Conservation (phyloP, 1,140 invertebrate species). For the Drosophila bocqueti region DNA sequence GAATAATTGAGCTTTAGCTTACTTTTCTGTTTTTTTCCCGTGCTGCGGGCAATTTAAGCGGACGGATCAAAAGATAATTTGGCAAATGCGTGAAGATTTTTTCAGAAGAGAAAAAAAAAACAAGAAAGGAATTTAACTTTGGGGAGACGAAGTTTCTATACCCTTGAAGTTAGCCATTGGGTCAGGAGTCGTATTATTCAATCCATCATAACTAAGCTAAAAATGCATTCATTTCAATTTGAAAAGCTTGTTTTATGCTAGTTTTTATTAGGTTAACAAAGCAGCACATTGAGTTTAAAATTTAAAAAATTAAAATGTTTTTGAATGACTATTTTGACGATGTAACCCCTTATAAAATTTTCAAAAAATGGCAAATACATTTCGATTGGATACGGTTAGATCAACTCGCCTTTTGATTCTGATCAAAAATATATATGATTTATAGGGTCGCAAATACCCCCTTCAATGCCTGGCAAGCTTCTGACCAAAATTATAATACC, state of each 20-base stretch:
- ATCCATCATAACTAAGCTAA: not conserved
- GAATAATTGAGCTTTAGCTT: not conserved
- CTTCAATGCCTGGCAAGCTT: not conserved
- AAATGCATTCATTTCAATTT: not conserved
- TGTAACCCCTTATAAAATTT: not conserved
- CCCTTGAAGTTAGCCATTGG: not conserved
- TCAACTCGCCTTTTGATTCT: not conserved
- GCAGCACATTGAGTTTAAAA: too few species aligned
- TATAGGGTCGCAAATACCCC: not conserved
- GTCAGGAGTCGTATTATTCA: not conserved
- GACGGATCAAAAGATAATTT: constrained; percentile 85
- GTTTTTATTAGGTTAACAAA: not conserved
- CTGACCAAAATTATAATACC: not conserved
- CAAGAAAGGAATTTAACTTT: not conserved
- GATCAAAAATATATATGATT: not conserved
- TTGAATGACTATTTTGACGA: too few species aligned
- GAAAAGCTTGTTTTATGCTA: not conserved
- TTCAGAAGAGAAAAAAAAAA: constrained; percentile 41
- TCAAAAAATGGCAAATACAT: not conserved
- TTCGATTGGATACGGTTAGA: not conserved
- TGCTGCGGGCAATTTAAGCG: constrained; percentile 65
- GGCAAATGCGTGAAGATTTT: constrained; percentile 84
- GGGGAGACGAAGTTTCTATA: not conserved
- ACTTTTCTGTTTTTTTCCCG: not conserved
- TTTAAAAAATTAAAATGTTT: too few species aligned